Evolutionary conservation across 2,888 invertebrate genomes (phyloP), one percentile per base, ranked within the genome.

Genomic region (Tuta absoluta): DNA sequence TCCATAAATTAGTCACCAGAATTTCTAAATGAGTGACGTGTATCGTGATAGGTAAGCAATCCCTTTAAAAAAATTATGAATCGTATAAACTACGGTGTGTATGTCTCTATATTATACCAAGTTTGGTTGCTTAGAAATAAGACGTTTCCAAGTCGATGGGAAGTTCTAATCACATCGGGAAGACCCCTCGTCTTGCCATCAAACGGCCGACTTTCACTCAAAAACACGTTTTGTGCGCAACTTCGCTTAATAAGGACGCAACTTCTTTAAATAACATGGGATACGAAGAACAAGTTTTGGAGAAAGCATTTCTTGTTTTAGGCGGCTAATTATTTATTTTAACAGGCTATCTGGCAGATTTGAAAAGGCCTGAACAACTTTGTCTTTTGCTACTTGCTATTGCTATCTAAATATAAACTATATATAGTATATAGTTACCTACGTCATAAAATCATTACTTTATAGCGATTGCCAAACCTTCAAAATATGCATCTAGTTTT

Each of bases 181-280:
- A 14, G 28, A 53, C 19, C 23, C 49, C 48, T 49, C 81, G 77
- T 56, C 78, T 71, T 71, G 79, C n/a, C 17, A 56, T 56, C 28
- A 56, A 56, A 56, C 33, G n/a, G 24, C n/a, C 28, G 56, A 33
- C 0, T 33, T 48, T 61, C 49, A 21, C 49, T 62, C 62, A 62
- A 62, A 62, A 62, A 62, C 51, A 53, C 86, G 84, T 83, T 80
- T 80, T 81, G 78, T 78, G 73, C 72, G 69, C 68, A 89, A 90
- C 80, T 90, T 89, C 77, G 73, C 86, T 88, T 89, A 90, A 89
- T 89, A 89, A 84, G 79, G 78, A 75, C 77, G 81, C 80, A 80
- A 83, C 85, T 77, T 77, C 78, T 74, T 19, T 41, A 41, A 41
- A 19, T 23, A 59, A 12, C 37, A 19, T 38, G 37, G 23, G 19